These are phyloP conservation scores for Takifugu rubripes DNA, from an alignment of 2,797 vertebrate genomes.

Conservation along the genomic window DNA sequence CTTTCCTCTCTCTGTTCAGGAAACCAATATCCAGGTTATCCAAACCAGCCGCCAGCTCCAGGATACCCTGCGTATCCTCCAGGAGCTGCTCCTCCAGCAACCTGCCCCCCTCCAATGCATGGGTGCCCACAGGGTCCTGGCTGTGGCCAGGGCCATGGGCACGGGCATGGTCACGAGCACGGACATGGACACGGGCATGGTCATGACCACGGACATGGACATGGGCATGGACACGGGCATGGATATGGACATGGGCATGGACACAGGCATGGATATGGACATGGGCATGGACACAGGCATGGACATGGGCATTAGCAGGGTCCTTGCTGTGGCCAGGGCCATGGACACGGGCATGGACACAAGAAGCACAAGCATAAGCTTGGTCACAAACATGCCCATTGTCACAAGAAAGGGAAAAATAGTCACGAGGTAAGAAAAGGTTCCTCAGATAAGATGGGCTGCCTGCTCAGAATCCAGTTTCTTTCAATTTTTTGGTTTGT, in stretches of 20 bases:
- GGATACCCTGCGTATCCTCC: conserved; percentile 41
- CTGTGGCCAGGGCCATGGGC: not conserved
- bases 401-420: conserved; percentile 62
- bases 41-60: conserved; percentile 20
- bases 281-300: not conserved
- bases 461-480: not conserved
- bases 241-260: not conserved
- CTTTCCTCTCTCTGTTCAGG: conserved; percentile 17
- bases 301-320: not conserved
- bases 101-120: conserved; percentile 36
- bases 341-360: conserved; percentile 1
- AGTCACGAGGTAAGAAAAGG: conserved; percentile 43
- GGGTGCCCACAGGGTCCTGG: not conserved
- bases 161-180: not conserved
- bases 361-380: not conserved
- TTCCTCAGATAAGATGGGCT: not conserved
- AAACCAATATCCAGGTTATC: conserved; percentile 48
- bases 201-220: accelerated
- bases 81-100: conserved; percentile 20
- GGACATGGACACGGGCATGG: not conserved
- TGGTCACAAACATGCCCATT: not conserved
- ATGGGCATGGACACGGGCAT: not conserved
- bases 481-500: not conserved
- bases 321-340: not conserved
- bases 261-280: not conserved